phyloP scores from a whole-genome alignment of 2,113 vertebrate genomes.

The Struthio camelus region DNA sequence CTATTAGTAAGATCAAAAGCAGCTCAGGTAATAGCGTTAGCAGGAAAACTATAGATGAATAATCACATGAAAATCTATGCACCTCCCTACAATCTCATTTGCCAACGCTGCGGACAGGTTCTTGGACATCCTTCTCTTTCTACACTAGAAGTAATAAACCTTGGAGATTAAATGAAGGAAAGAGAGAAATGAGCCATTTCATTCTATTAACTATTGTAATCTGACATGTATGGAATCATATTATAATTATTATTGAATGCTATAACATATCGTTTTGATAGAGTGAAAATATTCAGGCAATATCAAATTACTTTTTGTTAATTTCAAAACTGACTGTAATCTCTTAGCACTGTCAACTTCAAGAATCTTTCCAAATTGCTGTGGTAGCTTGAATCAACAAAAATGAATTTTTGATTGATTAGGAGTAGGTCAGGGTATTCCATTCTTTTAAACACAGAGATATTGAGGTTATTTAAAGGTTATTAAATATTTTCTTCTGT shows the following conservation, averaged over 20 bases:
- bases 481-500: slow-evolving; percentile 51
- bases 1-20: not conserved
- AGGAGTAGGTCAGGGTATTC: slow-evolving; percentile 20
- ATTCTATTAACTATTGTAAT: slow-evolving; percentile 57
- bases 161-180: slow-evolving; percentile 59
- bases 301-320: not conserved
- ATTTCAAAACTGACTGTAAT: slow-evolving; percentile 20
- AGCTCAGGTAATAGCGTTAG: slow-evolving; percentile 25
- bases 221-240: slow-evolving; percentile 45
- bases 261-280: slow-evolving; percentile 6
- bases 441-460: slow-evolving; percentile 48
- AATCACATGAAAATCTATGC: slow-evolving; percentile 49
- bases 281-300: not conserved
- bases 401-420: slow-evolving; percentile 72
- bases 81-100: slow-evolving; percentile 45
- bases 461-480: slow-evolving; percentile 58
- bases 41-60: slow-evolving; percentile 28
- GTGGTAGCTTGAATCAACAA: slow-evolving; percentile 60
- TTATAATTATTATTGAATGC: slow-evolving; percentile 43
- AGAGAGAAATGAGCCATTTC: slow-evolving; percentile 55
- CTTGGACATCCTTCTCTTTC: not conserved
- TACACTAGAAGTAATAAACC: slow-evolving; percentile 44
- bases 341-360: slow-evolving; percentile 29
- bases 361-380: slow-evolving; percentile 37
- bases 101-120: slow-evolving; percentile 33